Evolutionary conservation across 2,888 invertebrate species (phyloP), one percentile per base, ranked within the genome.

Genomic region (Lumbricus terrestris): DNA sequence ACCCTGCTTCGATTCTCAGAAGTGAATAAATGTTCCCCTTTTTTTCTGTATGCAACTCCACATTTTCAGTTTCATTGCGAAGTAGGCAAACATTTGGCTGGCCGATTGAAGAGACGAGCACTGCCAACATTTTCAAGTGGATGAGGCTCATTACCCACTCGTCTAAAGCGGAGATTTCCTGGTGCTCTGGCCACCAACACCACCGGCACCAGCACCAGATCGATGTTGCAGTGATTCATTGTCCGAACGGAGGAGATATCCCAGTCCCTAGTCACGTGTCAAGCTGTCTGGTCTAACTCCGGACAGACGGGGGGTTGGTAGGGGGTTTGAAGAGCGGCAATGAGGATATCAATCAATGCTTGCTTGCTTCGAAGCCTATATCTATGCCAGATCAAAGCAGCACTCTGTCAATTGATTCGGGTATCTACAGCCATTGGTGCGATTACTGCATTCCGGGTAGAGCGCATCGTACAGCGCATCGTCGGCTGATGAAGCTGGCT

Each of bases 311-410:
- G 69, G n/a, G n/a, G n/a, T n/a, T n/a, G n/a, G 69, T n/a, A 29
- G n/a, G 69, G 69, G n/a, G n/a, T n/a, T n/a, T n/a, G n/a, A 29
- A n/a, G 69, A n/a, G 29, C n/a, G 29, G 0, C 6, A n/a, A 69
- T n/a, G 69, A 69, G n/a, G 69, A 69, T 69, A 69, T 69, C 69
- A 69, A 69, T 69, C 69, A 69, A 69, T 69, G 69, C 69, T 69
- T 69, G 69, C 29, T 69, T 69, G 69, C 69, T 69, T 69, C 69
- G 69, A n/a, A n/a, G n/a, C n/a, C n/a, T 13, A 29, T 69, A 69
- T 69, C 69, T 69, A 29, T n/a, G 69, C 69, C 69, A 69, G 69
- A 69, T 69, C 69, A 69, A 69, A 69, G 69, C 69, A 69, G 69
- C 69, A 11, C n/a, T 69, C 69, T 13, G 69, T 69, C 69, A 69